A percentile compares a stretch with the other conserved stretches of the same genome.
Evolutionary conservation across 2,113 vertebrate genomes (phyloP).

Genomic region (Eclectus roratus): DNA sequence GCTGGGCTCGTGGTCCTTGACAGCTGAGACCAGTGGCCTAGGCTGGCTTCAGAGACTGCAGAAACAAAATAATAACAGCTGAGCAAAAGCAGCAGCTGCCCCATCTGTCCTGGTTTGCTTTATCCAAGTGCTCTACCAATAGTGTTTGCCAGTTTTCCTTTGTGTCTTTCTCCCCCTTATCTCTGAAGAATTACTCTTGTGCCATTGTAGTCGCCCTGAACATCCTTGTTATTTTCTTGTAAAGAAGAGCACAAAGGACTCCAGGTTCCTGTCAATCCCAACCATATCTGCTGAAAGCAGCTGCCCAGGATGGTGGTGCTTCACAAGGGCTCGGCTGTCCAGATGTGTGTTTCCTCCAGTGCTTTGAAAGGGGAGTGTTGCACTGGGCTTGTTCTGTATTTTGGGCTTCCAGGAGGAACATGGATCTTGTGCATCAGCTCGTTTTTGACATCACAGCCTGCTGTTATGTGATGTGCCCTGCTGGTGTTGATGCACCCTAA

Average conservation of each 20-base stretch:
- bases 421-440: not conserved
- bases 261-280: not conserved
- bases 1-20: rapidly evolving
- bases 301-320: not conserved
- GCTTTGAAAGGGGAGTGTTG: not conserved
- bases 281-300: not conserved
- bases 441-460: not conserved
- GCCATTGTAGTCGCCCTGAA: not conserved
- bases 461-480: not conserved
- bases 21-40: not conserved
- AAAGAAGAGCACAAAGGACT: not conserved
- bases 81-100: not conserved
- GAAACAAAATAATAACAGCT: not conserved
- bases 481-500: not conserved
- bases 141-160: not conserved
- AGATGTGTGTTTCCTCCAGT: not conserved
- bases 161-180: not conserved
- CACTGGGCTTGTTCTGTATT: rapidly evolving
- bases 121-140: not conserved
- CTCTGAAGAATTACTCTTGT: not conserved
- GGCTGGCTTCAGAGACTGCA: not conserved
- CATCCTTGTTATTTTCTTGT: not conserved
- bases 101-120: not conserved
- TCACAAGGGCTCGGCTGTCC: not conserved
- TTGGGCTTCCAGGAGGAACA: not conserved